These are phyloP conservation scores for Tragopan temminckii DNA, from an alignment of 2,797 vertebrate genomes.

Conservation along the genomic window DNA sequence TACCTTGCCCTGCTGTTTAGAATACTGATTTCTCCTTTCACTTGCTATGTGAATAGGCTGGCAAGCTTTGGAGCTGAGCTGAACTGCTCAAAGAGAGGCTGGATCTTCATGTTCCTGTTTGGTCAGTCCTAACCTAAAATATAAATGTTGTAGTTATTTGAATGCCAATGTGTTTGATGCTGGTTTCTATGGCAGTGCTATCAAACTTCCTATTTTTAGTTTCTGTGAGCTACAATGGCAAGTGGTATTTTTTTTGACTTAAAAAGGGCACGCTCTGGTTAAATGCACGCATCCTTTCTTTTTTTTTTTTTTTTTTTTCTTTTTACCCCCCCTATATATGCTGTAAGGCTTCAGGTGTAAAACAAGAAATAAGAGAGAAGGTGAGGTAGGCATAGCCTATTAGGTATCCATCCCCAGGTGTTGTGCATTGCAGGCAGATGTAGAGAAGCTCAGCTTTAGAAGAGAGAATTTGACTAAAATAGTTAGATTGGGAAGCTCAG, in stretches of 20 bases:
- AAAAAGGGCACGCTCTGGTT: neutral
- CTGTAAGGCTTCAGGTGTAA: neutral
- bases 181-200: neutral
- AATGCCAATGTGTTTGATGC: neutral
- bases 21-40: neutral
- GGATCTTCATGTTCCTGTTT: neutral
- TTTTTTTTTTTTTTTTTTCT: neutral
- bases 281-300: neutral
- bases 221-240: neutral
- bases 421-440: neutral
- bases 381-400: neutral
- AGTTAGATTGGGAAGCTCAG: neutral
- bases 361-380: neutral
- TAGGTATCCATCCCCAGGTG: neutral
- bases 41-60: neutral
- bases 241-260: too few relatives aligned
- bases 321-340: rapidly evolving
- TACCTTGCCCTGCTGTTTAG: neutral
- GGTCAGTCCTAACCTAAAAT: neutral
- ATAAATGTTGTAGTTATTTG: neutral
- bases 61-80: neutral
- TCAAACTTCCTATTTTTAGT: rapidly evolving
- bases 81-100: neutral
- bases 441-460: neutral
- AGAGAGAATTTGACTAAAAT: neutral